Evolutionary conservation across 2,888 invertebrate genomes (phyloP).

Genomic region (Heliconius erato): DNA sequence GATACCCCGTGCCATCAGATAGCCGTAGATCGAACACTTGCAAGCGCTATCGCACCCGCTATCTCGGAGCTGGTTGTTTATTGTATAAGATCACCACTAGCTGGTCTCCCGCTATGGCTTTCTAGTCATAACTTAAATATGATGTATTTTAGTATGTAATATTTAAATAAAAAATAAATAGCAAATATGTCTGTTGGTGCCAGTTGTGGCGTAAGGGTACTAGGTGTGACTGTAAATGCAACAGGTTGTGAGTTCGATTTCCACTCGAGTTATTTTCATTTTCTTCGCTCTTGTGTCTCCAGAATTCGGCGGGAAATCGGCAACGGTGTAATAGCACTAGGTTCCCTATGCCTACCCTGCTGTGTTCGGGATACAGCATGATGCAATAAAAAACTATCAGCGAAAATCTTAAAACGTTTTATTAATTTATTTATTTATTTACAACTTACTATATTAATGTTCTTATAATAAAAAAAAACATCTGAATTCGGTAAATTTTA

Average conservation of each 20-base stretch:
- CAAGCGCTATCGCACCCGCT: constrained; percentile 60
- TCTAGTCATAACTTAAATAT: constrained; percentile 43
- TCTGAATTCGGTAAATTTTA: background rate
- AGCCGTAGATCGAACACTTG: constrained; percentile 66
- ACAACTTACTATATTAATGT: background rate
- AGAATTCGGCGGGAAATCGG: no score
- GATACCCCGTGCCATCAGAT: constrained; percentile 75
- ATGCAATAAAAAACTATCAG: background rate
- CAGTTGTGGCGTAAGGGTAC: no score
- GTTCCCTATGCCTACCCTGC: no score
- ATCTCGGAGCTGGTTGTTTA: constrained; percentile 72
- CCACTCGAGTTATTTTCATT: no score
- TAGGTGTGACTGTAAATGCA: no score
- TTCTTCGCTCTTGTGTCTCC: no score
- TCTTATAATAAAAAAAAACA: background rate
- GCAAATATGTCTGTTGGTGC: no score
- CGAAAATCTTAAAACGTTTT: background rate
- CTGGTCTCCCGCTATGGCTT: constrained; percentile 38
- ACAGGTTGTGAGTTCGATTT: no score
- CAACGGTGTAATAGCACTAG: no score
- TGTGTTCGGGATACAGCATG: no score
- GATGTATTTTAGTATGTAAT: background rate
- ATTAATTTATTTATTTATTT: background rate
- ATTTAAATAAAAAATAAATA: background rate
- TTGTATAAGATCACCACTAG: constrained; percentile 72